These are phyloP conservation scores for Temnothorax nylanderi DNA, from an alignment of 1,140 invertebrate genomes.

Conservation along the genomic window DNA sequence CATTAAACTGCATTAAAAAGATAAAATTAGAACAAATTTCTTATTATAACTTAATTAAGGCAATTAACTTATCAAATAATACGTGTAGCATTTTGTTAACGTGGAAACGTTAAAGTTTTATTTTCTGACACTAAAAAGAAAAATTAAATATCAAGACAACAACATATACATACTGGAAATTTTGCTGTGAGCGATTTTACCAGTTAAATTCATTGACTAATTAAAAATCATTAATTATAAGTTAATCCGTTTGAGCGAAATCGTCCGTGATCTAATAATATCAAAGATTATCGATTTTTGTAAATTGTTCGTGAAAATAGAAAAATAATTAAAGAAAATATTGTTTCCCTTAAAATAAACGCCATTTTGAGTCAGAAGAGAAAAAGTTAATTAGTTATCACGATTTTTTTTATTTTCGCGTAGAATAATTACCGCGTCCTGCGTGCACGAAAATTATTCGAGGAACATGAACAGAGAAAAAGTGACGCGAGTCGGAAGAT, in stretches of 20 bases:
- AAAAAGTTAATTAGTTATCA: background rate
- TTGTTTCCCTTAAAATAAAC: background rate
- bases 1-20: background rate
- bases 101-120: background rate
- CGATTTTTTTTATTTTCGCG: background rate
- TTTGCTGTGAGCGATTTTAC: background rate
- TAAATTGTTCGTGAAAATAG: background rate
- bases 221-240: background rate
- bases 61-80: background rate
- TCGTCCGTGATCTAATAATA: background rate
- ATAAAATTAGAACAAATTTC: background rate
- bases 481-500: background rate
- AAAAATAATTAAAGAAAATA: background rate
- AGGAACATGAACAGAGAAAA: background rate
- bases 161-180: background rate
- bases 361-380: background rate
- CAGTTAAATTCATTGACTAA: background rate
- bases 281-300: background rate
- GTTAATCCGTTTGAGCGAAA: background rate
- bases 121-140: background rate
- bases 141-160: background rate
- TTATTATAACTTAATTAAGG: background rate
- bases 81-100: background rate
- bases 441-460: background rate
- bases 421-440: conserved; percentile 15